These are phyloP conservation scores for Megalurothrips usitatus DNA, from an alignment of 2,888 invertebrate species.

Conservation along the genomic window DNA sequence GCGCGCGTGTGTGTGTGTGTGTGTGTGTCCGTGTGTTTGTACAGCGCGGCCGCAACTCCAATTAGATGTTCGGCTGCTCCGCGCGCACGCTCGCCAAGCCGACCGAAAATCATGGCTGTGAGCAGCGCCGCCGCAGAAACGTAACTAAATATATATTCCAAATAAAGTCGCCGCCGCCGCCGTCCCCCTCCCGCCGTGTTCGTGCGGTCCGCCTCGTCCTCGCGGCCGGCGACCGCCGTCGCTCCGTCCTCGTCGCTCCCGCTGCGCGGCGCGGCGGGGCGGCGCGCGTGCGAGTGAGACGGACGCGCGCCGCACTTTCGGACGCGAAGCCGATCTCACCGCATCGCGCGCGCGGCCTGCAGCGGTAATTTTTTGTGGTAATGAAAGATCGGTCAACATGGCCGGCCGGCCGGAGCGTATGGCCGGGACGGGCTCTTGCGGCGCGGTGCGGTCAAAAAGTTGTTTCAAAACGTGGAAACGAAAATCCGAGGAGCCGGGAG, in stretches of 20 bases:
- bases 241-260: background rate
- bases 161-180: background rate
- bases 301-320: background rate
- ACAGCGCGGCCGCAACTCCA: background rate
- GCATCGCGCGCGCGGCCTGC: background rate
- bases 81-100: background rate
- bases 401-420: background rate
- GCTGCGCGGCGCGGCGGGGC: too few relatives aligned
- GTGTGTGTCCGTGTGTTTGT: background rate
- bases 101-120: background rate
- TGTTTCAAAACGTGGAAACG: conserved; percentile 16
- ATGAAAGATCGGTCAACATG: conserved; percentile 23
- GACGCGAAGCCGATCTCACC: background rate
- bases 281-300: too few relatives aligned
- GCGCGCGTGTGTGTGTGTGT: background rate
- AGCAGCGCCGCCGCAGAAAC: background rate
- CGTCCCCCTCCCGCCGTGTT: background rate
- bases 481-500: background rate
- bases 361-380: conserved; percentile 21
- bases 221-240: background rate
- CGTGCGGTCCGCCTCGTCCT: background rate
- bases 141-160: background rate
- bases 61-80: background rate
- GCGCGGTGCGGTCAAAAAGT: conserved; percentile 5
- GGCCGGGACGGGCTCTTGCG: background rate